Evolutionary conservation across 2,113 vertebrate genomes (phyloP).

Genomic region (Hyperopisus bebe): DNA sequence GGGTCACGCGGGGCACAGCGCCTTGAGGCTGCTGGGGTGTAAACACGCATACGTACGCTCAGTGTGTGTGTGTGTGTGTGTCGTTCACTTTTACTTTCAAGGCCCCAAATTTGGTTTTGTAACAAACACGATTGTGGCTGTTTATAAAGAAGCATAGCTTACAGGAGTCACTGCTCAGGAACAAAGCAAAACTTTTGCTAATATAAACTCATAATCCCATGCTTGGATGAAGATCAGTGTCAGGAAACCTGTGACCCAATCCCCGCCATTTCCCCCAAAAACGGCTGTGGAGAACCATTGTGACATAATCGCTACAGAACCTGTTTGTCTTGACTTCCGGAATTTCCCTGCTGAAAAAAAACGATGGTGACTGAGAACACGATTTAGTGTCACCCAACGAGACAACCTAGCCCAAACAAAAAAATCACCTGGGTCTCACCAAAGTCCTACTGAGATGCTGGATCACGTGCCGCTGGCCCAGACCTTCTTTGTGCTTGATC

Average conservation of each 20-base stretch:
- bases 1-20: slow-evolving; percentile 46
- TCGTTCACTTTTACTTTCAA: neutral
- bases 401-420: neutral
- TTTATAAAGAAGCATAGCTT: neutral
- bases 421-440: neutral
- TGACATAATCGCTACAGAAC: neutral
- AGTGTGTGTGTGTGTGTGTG: neutral
- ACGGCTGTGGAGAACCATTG: neutral
- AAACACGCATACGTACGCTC: neutral
- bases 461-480: neutral
- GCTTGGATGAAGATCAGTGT: neutral
- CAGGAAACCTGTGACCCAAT: neutral
- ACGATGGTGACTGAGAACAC: neutral
- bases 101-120: neutral
- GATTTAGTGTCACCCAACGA: neutral
- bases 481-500: neutral
- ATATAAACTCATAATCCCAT: neutral
- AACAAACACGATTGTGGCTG: neutral
- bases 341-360: neutral
- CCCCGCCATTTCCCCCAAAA: neutral
- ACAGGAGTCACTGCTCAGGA: neutral
- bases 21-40: slow-evolving; percentile 2
- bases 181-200: neutral
- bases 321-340: neutral
- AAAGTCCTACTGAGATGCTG: neutral